phyloP scores from a whole-genome alignment of 2,888 invertebrate species.

The Molanna angustata region DNA sequence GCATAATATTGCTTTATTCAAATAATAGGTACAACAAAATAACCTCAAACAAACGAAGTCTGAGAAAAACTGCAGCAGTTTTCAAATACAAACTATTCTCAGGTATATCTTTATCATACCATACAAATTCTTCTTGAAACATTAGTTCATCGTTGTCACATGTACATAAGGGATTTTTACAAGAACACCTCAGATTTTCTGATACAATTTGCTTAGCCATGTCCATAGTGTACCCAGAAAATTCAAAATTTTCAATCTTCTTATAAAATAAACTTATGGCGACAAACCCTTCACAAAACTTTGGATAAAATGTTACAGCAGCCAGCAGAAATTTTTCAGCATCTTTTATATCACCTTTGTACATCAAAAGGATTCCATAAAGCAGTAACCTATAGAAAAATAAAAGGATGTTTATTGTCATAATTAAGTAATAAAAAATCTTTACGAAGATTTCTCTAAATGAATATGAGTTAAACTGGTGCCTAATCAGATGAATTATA shows the following conservation, averaged over 20 bases:
- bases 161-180: conserved; percentile 2
- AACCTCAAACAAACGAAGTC: conserved; percentile 15
- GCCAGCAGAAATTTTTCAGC: conserved; percentile 17
- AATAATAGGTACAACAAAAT: no score
- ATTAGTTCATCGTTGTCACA: conserved; percentile 8
- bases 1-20: no score
- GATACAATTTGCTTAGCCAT: conserved; percentile 1
- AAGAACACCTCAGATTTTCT: neutral
- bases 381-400: conserved; percentile 11
- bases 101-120: conserved; percentile 13
- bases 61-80: conserved; percentile 11
- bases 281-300: conserved; percentile 12
- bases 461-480: no score
- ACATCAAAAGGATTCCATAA: conserved; percentile 11
- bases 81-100: conserved; percentile 3
- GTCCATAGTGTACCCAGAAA: conserved; percentile 5
- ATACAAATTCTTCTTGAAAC: conserved; percentile 14
- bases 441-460: no score
- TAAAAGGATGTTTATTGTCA: no score
- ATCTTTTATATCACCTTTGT: neutral
- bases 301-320: conserved; percentile 9
- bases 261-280: conserved; percentile 11
- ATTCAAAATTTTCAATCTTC: conserved; percentile 9
- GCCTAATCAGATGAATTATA: no score
- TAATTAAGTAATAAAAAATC: neutral